phyloP scores from a whole-genome alignment of 2,113 vertebrate species.

The Thermophis baileyi region DNA sequence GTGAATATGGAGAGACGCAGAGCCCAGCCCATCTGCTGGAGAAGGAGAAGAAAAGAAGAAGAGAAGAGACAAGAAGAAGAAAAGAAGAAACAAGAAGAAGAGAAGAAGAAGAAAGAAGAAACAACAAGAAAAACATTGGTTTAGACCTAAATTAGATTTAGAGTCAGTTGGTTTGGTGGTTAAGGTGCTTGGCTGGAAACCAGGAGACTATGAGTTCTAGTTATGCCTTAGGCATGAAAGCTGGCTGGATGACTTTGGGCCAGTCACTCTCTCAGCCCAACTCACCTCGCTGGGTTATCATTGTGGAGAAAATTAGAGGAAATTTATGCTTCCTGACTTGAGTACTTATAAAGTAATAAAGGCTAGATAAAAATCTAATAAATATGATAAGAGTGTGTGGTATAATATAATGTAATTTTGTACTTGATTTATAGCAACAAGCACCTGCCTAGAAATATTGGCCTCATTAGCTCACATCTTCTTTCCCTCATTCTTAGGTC shows the following conservation, averaged over 20 bases:
- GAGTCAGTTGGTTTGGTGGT: not conserved
- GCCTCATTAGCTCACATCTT: not conserved
- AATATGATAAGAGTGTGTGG: not conserved
- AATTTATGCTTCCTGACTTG: too few species aligned
- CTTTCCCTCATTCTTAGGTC: constrained; percentile 66
- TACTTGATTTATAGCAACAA: not conserved
- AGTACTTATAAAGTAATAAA: not conserved
- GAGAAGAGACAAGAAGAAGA: too few species aligned
- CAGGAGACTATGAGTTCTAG: not conserved
- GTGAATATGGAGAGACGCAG: not conserved
- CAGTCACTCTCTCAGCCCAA: not conserved
- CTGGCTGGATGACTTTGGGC: not conserved
- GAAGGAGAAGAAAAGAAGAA: too few species aligned
- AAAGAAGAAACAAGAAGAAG: too few species aligned
- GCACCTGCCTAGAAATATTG: not conserved
- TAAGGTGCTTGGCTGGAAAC: not conserved
- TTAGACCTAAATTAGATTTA: not conserved
- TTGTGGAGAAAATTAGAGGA: not conserved
- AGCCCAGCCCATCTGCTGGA: not conserved
- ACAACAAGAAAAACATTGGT: not conserved
- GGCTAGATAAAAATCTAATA: not conserved
- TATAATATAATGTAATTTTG: not conserved
- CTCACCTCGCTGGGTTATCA: not conserved
- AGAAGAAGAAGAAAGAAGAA: too few species aligned
- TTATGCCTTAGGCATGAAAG: not conserved